Evolutionary conservation across 2,888 invertebrate species (phyloP).

Genomic region (Epicampocera succincta): DNA sequence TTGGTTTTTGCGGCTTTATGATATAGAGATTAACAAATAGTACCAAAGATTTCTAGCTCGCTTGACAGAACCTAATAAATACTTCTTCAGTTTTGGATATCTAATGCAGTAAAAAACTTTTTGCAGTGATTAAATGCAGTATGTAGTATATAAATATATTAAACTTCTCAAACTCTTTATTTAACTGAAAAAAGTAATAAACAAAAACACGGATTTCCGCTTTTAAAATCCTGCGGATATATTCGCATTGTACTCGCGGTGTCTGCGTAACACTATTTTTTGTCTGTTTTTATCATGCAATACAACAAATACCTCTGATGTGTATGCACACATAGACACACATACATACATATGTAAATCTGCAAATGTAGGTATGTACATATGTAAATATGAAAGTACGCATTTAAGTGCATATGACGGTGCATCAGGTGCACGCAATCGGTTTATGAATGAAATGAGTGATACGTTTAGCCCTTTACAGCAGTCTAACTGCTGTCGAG

Average conservation of each 20-base stretch:
- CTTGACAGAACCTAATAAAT: no score
- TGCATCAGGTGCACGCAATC: constrained; percentile 57
- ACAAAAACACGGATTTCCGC: constrained; percentile 49
- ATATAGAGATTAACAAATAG: no score
- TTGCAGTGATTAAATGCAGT: no score
- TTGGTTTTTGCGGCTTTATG: no score
- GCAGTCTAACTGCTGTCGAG: no score
- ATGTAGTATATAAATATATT: background rate
- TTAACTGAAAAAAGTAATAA: constrained; percentile 11
- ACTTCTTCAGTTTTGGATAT: no score
- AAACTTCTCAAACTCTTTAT: background rate
- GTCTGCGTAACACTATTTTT: constrained; percentile 17
- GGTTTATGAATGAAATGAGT: background rate
- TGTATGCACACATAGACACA: background rate
- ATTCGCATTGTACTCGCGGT: constrained; percentile 26
- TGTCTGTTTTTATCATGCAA: constrained; percentile 26
- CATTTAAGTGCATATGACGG: background rate
- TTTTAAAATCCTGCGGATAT: constrained; percentile 43
- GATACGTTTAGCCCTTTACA: no score
- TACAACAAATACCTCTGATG: constrained; percentile 33
- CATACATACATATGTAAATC: background rate
- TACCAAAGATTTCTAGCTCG: no score
- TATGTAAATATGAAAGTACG: background rate
- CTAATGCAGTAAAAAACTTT: no score
- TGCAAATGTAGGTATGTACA: background rate